Evolutionary conservation across 2,113 vertebrate genomes (phyloP).

Genomic region (Agelaius phoeniceus): DNA sequence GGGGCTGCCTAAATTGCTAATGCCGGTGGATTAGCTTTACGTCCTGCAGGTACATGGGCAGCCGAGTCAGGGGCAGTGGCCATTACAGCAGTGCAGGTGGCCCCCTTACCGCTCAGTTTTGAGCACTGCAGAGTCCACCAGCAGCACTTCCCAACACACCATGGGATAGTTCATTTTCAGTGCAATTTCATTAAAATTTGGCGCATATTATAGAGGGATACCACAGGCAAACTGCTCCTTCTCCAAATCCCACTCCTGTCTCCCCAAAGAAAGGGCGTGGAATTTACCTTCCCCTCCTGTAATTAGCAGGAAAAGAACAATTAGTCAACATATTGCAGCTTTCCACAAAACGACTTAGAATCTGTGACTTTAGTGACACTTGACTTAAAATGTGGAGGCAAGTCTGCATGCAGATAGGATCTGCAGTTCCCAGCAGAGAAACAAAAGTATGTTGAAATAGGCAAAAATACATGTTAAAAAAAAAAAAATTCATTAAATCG

Average conservation of each 20-base stretch:
- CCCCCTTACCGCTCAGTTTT: rapidly evolving
- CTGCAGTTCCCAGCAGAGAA: background rate
- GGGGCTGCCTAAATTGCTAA: background rate
- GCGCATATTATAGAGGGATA: background rate
- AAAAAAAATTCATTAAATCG: rapidly evolving
- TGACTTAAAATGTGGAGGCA: background rate
- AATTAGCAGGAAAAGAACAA: background rate
- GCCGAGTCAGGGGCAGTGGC: background rate
- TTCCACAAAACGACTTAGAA: background rate
- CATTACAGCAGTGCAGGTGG: background rate
- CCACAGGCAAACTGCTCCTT: background rate
- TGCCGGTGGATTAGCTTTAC: background rate
- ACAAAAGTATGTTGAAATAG: background rate
- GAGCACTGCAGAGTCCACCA: background rate
- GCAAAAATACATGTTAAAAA: background rate
- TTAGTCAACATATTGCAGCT: background rate
- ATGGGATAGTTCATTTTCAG: background rate
- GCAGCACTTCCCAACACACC: background rate
- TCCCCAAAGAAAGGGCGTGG: background rate
- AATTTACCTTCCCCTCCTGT: background rate
- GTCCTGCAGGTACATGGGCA: background rate
- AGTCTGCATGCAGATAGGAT: background rate
- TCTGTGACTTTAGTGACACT: background rate
- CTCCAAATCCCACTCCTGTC: background rate
- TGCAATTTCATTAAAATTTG: background rate